Evolutionary conservation across 2,797 vertebrate genomes (phyloP), one percentile per base, ranked within the genome.

Genomic region (Glossophaga mutica): DNA sequence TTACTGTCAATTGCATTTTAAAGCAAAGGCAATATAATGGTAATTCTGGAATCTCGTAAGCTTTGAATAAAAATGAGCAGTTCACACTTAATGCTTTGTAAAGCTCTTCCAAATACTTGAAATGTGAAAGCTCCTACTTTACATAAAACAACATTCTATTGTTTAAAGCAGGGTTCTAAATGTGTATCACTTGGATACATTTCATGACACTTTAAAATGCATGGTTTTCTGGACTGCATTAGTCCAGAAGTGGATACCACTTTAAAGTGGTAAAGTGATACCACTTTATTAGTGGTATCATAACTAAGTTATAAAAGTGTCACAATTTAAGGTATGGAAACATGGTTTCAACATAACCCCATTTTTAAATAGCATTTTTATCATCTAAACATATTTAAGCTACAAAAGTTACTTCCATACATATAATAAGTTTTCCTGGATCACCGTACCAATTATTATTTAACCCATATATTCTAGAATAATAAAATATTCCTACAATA

Each of bases 11-110:
- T 32, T 94, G 11, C 59, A 81, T 46, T 96, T 82, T 96, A 94
- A 96, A 95, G 73, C 85, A 94, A 87, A 90, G 37, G 68, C 85
- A 96, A 93, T 96, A 77, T 90, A 95, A 94, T 78, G 73, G 74
- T 90, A 37, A 68, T 92, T 94, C 55, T 67, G 44, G 50, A 97
- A 94, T 90, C 85, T 94, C 90, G 95, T 89, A 95, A 95, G 97
- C 94, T 73, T 89, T 93, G 87, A 97, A 90, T 95, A 97, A 94
- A 94, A 97, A 92, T 87, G 90, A 96, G 79, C 34, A 59, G 76
- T 93, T 96, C 94, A 77, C 68, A 93, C 34, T 87, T 92, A 77
- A 92, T 89, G 82, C 57, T 96, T 87, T 93, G 91, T 96, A 96
- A 97, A 96, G 71, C 71, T 88, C 73, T 94, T 90, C 55, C 44